A percentile compares a stretch with the other conserved stretches of the same genome.
Evolutionary conservation across 2,888 invertebrate species (phyloP).

Genomic region (Mythimna vitellina): DNA sequence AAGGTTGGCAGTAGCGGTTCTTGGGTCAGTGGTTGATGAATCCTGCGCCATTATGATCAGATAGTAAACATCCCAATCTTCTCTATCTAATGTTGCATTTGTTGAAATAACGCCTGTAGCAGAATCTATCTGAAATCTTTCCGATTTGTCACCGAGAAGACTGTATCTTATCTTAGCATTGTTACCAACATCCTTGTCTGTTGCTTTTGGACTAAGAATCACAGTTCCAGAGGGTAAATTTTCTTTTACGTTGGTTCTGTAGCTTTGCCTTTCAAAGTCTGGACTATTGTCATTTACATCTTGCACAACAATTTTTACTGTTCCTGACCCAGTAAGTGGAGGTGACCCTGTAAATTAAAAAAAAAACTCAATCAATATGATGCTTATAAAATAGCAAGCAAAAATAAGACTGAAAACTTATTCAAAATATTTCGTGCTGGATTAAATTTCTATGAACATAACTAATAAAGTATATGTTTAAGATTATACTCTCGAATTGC

Average conservation of each 20-base stretch:
- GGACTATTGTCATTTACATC: conserved; percentile 99
- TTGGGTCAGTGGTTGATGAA: conserved; percentile 96
- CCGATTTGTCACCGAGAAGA: conserved; percentile 95
- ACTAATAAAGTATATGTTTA: background rate
- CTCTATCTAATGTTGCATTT: conserved; percentile 94
- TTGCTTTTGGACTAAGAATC: conserved; percentile 94
- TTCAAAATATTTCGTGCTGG: background rate
- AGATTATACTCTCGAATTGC: background rate
- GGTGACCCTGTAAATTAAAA: conserved; percentile 95
- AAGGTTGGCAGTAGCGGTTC: conserved; percentile 95
- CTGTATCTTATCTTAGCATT: conserved; percentile 97
- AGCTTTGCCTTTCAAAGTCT: conserved; percentile 95
- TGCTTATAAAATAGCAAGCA: background rate
- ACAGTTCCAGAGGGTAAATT: conserved; percentile 95
- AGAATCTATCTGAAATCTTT: conserved; percentile 95
- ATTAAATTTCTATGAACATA: background rate
- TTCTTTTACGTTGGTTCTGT: conserved; percentile 95
- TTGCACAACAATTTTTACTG: conserved; percentile 96
- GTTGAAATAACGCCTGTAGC: conserved; percentile 95
- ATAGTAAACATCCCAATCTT: conserved; percentile 94
- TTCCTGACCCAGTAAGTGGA: conserved; percentile 97
- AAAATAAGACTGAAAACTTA: background rate
- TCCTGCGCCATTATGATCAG: conserved; percentile 97
- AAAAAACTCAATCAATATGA: conserved; percentile 34
- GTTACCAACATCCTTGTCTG: conserved; percentile 95